Conservation (phyloP, 2,797 vertebrate species). For the Sebastes iracundus region DNA sequence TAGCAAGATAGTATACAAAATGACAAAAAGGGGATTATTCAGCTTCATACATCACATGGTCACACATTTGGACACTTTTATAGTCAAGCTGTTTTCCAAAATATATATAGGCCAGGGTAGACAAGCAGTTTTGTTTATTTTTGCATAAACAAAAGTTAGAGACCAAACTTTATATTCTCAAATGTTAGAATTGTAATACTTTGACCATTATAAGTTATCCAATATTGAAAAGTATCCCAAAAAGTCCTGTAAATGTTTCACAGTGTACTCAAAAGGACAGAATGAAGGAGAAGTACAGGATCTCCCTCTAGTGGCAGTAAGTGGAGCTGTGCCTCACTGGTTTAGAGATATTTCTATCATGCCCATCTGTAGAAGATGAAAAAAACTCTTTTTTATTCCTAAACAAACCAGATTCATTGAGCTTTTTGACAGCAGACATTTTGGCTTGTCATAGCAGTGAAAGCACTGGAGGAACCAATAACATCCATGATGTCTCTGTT, state of each 20-base stretch:
- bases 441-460: background rate
- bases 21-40: background rate
- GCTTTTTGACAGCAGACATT: background rate
- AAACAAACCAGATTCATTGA: background rate
- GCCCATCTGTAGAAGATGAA: background rate
- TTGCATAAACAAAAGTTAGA: background rate
- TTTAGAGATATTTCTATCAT: background rate
- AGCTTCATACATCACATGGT: background rate
- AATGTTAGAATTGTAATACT: background rate
- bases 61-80: background rate
- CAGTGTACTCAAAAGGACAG: background rate
- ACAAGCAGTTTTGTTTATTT: background rate
- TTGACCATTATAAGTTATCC: background rate
- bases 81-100: background rate
- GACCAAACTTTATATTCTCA: background rate
- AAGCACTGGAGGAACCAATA: background rate
- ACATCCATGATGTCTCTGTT: background rate
- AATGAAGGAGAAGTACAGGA: background rate
- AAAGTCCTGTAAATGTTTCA: background rate
- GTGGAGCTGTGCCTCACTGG: background rate
- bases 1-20: background rate
- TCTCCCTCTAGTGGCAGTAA: slow-evolving; percentile 34
- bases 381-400: background rate
- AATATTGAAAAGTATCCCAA: background rate
- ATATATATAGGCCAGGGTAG: no score